Evolutionary conservation across 2,888 invertebrate genomes (phyloP).

Genomic region (Acanthosepion lycidas): DNA sequence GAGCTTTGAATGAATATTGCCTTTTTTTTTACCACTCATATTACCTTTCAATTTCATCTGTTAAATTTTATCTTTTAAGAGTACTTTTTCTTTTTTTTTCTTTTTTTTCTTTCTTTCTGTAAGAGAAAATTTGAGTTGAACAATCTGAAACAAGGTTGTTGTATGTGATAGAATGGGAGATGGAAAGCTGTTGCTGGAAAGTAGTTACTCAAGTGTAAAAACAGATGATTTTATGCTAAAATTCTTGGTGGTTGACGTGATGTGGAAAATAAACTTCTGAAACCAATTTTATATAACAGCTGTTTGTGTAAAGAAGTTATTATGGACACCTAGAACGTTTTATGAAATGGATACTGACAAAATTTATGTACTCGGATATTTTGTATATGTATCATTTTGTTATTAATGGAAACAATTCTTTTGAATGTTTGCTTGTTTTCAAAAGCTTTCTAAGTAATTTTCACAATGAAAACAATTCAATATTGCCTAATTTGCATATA

Average conservation of each 20-base stretch:
- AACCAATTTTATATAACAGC: too few species aligned
- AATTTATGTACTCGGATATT: too few species aligned
- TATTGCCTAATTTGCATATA: too few species aligned
- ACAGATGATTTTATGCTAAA: not conserved
- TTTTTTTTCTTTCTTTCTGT: not conserved
- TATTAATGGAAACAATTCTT: too few species aligned
- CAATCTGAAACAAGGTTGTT: not conserved
- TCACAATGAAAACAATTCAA: too few species aligned
- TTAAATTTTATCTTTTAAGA: not conserved
- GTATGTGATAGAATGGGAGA: not conserved
- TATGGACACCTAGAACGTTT: not conserved
- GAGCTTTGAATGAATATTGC: not conserved
- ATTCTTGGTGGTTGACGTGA: not conserved
- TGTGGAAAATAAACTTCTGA: too few species aligned
- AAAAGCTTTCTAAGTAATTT: too few species aligned
- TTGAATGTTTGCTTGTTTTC: too few species aligned
- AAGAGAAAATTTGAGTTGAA: not conserved
- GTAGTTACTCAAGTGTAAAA: not conserved
- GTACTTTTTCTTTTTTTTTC: not conserved
- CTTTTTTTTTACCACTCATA: not conserved
- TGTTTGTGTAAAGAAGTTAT: not conserved
- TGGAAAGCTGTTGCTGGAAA: not conserved
- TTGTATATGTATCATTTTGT: too few species aligned
- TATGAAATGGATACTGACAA: too few species aligned
- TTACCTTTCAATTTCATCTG: not conserved